Percentiles rank a stretch among this genome's conserved stretches.
phyloP scores from a whole-genome alignment of 1,140 invertebrate species.

The Zaprionus camerounensis region DNA sequence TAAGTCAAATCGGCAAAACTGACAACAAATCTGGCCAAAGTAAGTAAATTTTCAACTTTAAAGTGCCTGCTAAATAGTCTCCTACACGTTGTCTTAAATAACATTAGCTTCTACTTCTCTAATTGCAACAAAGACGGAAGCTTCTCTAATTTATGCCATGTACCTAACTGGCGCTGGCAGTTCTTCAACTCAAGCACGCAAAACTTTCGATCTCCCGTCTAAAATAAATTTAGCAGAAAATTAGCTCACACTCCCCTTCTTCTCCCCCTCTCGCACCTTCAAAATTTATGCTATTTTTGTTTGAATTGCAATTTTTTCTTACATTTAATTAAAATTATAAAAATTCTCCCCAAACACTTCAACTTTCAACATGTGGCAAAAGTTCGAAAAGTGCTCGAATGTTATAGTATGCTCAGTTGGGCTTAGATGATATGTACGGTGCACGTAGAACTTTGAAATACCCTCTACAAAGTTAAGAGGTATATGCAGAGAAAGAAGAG shows the following conservation, averaged over 20 bases:
- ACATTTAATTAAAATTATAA: constrained; percentile 64
- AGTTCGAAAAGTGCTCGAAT: neutral
- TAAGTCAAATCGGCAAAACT: constrained; percentile 32
- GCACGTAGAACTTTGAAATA: neutral
- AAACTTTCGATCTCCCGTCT: constrained; percentile 43
- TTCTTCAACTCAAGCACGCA: constrained; percentile 44
- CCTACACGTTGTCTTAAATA: constrained; percentile 38
- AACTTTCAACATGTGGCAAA: constrained; percentile 36
- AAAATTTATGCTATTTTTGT: neutral
- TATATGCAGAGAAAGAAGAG: neutral
- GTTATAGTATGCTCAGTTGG: neutral
- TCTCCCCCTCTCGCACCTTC: neutral
- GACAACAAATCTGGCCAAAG: neutral
- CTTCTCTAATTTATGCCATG: constrained; percentile 73
- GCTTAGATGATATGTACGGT: neutral
- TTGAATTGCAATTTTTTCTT: neutral
- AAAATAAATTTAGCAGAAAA: constrained; percentile 54
- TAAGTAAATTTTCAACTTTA: constrained; percentile 36
- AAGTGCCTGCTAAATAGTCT: constrained; percentile 19
- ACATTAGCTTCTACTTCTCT: constrained; percentile 38
- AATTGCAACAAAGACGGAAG: neutral
- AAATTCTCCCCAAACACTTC: constrained; percentile 26
- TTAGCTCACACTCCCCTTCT: constrained; percentile 17
- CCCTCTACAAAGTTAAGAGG: neutral
- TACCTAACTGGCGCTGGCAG: neutral